Conservation (phyloP, 2,888 invertebrate genomes). For the Anorthoa munda region DNA sequence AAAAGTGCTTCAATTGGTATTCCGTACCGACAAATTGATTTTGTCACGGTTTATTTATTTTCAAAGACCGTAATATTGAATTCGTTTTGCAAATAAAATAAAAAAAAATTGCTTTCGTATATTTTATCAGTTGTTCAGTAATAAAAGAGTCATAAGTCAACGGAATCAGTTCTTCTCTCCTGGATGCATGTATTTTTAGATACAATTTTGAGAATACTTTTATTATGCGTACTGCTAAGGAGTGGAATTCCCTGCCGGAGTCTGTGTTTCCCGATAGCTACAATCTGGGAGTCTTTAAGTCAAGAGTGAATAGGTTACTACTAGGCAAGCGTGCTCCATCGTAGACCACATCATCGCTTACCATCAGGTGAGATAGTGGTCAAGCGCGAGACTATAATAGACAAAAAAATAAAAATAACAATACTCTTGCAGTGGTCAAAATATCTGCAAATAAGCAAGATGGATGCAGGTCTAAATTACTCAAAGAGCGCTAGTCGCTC, state of each 20-base stretch:
- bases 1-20: conserved; percentile 13
- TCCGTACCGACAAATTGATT: conserved; percentile 8
- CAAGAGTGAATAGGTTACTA: no score
- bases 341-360: no score
- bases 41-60: conserved; percentile 6
- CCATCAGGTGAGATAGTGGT: no score
- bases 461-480: neutral
- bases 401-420: no score
- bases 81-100: conserved; percentile 3
- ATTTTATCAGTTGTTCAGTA: neutral
- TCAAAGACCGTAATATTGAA: conserved; percentile 3
- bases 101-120: neutral
- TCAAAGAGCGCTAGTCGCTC: no score
- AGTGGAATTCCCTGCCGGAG: no score
- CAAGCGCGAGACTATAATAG: no score
- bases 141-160: neutral
- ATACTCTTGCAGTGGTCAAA: neutral
- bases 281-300: no score
- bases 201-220: no score
- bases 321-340: no score
- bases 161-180: neutral
- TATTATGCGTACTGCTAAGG: no score
- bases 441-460: neutral
- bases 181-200: neutral
- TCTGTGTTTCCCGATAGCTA: no score